phyloP scores from a whole-genome alignment of 2,888 invertebrate species.

The Physocephala rufipes region DNA sequence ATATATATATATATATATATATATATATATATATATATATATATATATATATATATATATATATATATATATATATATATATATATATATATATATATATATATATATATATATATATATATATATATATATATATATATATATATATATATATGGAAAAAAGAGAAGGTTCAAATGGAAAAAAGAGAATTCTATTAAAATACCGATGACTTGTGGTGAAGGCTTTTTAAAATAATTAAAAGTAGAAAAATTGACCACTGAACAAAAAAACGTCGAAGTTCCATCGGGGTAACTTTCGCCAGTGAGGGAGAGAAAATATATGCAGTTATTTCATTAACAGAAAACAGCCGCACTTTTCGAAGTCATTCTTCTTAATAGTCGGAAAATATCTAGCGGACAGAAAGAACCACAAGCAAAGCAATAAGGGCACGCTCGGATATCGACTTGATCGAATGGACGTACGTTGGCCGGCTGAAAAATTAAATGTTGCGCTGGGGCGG shows the following conservation, averaged over 20 bases:
- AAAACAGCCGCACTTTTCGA: conserved; percentile 47
- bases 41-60: no score
- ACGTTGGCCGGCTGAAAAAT: not conserved
- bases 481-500: not conserved
- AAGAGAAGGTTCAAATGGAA: no score
- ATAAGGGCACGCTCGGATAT: not conserved
- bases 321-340: not conserved
- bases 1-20: no score
- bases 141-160: no score
- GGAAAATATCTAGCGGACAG: conserved; percentile 1
- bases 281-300: not conserved
- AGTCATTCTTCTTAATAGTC: conserved; percentile 48
- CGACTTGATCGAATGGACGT: not conserved
- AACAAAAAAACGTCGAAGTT: not conserved
- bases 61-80: no score
- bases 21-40: no score
- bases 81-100: no score
- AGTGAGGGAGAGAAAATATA: not conserved
- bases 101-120: no score
- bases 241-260: no score
- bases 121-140: no score
- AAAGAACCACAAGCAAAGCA: not conserved
- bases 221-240: not conserved
- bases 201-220: conserved; percentile 43
- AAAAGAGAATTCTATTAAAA: conserved; percentile 63